Evolutionary conservation across 2,113 vertebrate species (phyloP).

Genomic region (Limnothrissa miodon): DNA sequence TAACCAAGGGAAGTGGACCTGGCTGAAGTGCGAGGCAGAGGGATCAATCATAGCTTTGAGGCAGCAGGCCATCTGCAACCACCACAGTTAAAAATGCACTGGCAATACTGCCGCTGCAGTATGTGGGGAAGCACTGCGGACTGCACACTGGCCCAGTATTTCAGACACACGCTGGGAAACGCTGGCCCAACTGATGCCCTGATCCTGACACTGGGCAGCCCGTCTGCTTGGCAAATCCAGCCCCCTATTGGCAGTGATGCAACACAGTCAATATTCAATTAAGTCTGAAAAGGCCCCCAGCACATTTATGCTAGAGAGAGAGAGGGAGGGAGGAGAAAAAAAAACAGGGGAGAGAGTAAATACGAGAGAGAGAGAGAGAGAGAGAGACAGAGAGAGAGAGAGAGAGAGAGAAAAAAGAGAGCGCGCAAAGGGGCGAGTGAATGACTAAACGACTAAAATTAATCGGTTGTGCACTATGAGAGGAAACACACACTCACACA

Average conservation of each 20-base stretch:
- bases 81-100: too few species aligned
- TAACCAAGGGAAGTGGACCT: too few species aligned
- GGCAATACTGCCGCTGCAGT: too few species aligned
- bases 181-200: background rate
- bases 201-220: background rate
- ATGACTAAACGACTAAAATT: background rate
- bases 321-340: background rate
- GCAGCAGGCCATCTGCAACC: too few species aligned
- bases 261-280: slow-evolving; percentile 62
- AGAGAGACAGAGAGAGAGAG: background rate
- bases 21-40: too few species aligned
- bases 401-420: background rate
- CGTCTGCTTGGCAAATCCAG: background rate
- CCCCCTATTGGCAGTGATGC: background rate
- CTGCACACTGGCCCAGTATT: background rate
- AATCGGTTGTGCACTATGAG: background rate
- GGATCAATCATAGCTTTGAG: too few species aligned
- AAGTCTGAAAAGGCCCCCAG: slow-evolving; percentile 49
- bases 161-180: background rate
- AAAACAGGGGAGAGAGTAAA: background rate
- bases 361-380: background rate
- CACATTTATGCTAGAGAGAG: slow-evolving; percentile 49
- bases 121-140: too few species aligned
- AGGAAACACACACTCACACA: too few species aligned
- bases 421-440: too few species aligned